These are phyloP conservation scores for Halichondria panicea DNA, from an alignment of 37 sponge, comb jelly and placozoan species.

Conservation along the genomic window DNA sequence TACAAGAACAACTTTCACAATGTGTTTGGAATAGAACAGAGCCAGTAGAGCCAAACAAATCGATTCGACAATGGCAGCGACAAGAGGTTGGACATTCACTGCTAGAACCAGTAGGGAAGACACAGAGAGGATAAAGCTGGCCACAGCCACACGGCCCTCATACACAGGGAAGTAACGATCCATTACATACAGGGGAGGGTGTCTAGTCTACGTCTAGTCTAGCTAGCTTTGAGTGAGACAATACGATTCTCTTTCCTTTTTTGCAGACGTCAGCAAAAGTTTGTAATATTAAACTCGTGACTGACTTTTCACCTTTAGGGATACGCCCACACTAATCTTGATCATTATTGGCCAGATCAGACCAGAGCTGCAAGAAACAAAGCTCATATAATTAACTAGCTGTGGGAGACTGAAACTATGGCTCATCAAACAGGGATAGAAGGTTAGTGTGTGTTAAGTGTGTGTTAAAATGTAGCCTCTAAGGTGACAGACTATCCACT, in stretches of 20 bases:
- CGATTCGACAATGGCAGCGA: not conserved
- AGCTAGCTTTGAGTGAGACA: too few species aligned
- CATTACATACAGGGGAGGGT: not conserved
- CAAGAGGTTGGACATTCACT: not conserved
- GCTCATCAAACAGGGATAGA: conserved; percentile 74
- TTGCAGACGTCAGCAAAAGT: too few species aligned
- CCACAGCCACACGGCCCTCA: conserved; percentile 28
- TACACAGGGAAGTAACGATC: conserved; percentile 12
- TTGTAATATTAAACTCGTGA: too few species aligned
- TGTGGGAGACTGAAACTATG: conserved; percentile 17
- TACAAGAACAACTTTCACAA: conserved; percentile 6
- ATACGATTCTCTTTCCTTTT: too few species aligned
- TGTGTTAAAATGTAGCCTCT: not conserved
- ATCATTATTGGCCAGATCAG: too few species aligned
- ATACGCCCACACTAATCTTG: too few species aligned
- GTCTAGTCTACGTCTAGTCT: too few species aligned
- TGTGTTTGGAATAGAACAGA: not conserved
- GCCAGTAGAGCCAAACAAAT: not conserved
- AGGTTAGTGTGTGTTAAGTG: conserved; percentile 35
- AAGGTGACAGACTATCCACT: too few species aligned
- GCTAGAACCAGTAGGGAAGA: not conserved
- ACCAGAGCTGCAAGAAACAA: too few species aligned
- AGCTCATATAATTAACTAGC: not conserved
- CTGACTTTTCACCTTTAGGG: too few species aligned
- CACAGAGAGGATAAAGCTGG: conserved; percentile 15